Base-by-base conservation (phyloP, 1,140 invertebrate species). In the Brachystomella parvula region DNA sequence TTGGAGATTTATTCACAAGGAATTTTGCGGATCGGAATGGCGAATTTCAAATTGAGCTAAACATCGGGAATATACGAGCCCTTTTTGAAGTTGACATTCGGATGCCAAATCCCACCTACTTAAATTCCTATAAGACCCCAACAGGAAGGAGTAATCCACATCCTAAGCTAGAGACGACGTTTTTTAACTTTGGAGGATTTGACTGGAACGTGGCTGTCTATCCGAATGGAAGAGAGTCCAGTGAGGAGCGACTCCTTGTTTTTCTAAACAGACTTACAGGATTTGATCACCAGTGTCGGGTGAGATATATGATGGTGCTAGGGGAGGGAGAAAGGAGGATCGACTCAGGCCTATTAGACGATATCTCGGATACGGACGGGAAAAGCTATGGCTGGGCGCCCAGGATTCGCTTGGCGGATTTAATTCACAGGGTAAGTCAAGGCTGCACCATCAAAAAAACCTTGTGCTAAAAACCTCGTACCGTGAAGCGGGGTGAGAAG, bases 191-290 rank as follows among this genome's bases (percentile, higher is more conserved):
- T 73, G 87, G 87, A 2, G 86, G 88, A 15, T 92, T 89, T 75
- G 90, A 93, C 72, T 94, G 90, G 90, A 89, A 89, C 70, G 78
- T 92, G 6, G 83, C 85, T 0, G 82, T 90, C 15, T 87, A 84
- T 72, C 88, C 87, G 0, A 80, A 83, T 28, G 85, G 86, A 9
- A 83, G 81, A 53, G 71, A 72, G 28, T 28, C 65, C 1, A 39
- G 65, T 78, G 82, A 85, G 19, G 80, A 81, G 47, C 73, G 82
- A 73, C 70, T 85, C 75, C 79, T 82, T 69, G 76, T 88, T 12
- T 85, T 86, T 63, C 80, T 92, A 24, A 85, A 87, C 70, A 81
- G 89, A 47, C 82, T 89, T 61, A 90, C 89, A 2, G 89, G 88
- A 6, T 90, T 90, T 75, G 88, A 91, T 73, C 88, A 91, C 73